Conservation (phyloP, 1,140 invertebrate genomes). For the Helicoverpa zea region DNA sequence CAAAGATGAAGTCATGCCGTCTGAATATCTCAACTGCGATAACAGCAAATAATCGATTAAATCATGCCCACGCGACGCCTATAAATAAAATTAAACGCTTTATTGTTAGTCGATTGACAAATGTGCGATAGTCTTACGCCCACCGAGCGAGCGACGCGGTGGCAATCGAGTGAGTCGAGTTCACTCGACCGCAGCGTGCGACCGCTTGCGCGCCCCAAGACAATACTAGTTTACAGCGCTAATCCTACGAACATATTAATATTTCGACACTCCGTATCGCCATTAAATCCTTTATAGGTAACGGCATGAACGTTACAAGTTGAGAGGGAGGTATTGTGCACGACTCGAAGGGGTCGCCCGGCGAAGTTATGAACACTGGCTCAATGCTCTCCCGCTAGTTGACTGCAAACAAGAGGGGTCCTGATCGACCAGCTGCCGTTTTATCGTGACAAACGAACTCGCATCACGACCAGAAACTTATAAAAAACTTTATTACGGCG, state of each 20-base stretch:
- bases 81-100: slow-evolving; percentile 79
- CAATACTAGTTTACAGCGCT: slow-evolving; percentile 69
- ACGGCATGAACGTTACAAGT: slow-evolving; percentile 64
- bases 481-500: slow-evolving; percentile 64
- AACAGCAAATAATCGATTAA: slow-evolving; percentile 70
- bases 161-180: slow-evolving; percentile 4
- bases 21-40: slow-evolving; percentile 57
- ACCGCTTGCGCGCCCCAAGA: slow-evolving; percentile 53
- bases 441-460: slow-evolving; percentile 70
- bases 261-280: slow-evolving; percentile 80
- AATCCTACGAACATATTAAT: slow-evolving; percentile 79
- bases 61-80: slow-evolving; percentile 72
- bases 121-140: slow-evolving; percentile 77
- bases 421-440: slow-evolving; percentile 71
- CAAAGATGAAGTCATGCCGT: slow-evolving; percentile 57
- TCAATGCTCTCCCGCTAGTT: slow-evolving; percentile 65
- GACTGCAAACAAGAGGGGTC: slow-evolving; percentile 73
- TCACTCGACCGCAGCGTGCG: slow-evolving; percentile 41
- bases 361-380: slow-evolving; percentile 63
- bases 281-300: slow-evolving; percentile 79
- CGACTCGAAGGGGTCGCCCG: slow-evolving; percentile 57
- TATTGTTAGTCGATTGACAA: slow-evolving; percentile 82
- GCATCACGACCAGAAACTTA: slow-evolving; percentile 55
- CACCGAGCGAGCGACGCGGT: slow-evolving; percentile 55
- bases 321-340: slow-evolving; percentile 68